Percentiles rank a stretch among this genome's conserved stretches.
Evolutionary conservation across 2,797 vertebrate genomes (phyloP).

Genomic region (Chrysocyon brachyurus): DNA sequence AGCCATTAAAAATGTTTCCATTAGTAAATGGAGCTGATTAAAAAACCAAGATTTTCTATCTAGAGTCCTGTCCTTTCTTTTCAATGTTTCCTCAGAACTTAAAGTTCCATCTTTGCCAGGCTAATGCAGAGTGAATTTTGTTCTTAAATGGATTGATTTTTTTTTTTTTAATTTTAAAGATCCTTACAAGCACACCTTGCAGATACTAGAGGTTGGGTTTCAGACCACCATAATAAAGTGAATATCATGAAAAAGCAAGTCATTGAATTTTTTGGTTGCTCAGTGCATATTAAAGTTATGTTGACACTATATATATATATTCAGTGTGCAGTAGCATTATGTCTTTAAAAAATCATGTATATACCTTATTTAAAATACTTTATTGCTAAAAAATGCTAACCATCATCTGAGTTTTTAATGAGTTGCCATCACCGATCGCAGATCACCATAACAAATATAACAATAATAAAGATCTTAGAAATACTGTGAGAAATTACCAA

Average conservation of each 20-base stretch:
- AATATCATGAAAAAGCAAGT: background rate
- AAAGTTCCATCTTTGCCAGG: background rate
- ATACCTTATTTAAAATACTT: background rate
- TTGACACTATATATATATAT: background rate
- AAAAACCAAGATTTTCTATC: constrained; percentile 70
- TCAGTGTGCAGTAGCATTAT: background rate
- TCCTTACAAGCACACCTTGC: background rate
- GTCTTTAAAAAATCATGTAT: background rate
- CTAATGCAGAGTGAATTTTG: background rate
- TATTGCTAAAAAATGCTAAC: background rate
- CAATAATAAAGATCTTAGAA: background rate
- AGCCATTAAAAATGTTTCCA: constrained; percentile 69
- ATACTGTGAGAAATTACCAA: background rate
- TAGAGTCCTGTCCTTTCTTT: constrained; percentile 71
- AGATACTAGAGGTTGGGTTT: background rate
- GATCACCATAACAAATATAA: background rate
- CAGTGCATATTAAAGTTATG: background rate
- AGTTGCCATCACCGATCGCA: background rate
- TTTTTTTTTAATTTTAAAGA: constrained; percentile 35
- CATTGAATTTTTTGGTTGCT: background rate
- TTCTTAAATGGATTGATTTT: background rate
- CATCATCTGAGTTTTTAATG: background rate
- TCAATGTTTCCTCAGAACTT: constrained; percentile 11
- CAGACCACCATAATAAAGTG: background rate
- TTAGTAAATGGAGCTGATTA: constrained; percentile 62